phyloP scores from a whole-genome alignment of 2,888 invertebrate genomes.

The Plebejus argus region DNA sequence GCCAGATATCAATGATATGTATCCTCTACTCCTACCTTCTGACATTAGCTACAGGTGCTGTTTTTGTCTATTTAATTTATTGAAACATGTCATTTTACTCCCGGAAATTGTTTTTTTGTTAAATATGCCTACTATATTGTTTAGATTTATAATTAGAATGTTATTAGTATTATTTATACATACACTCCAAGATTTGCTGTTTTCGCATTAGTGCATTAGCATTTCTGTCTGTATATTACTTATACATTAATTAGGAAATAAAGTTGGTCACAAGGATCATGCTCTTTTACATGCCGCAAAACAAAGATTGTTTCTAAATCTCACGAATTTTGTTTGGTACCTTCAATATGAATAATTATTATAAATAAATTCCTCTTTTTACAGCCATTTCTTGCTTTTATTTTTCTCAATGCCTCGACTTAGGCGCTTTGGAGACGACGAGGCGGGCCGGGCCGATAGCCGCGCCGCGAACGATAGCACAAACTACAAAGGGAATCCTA shows the following conservation, averaged over 20 bases:
- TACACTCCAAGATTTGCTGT: slow-evolving; percentile 64
- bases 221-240: slow-evolving; percentile 32
- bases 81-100: slow-evolving; percentile 53
- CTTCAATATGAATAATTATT: slow-evolving; percentile 66
- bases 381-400: slow-evolving; percentile 50
- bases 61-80: slow-evolving; percentile 55
- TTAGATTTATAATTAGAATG: slow-evolving; percentile 71
- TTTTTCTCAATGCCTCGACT: slow-evolving; percentile 29
- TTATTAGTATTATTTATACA: slow-evolving; percentile 79
- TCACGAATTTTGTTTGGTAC: slow-evolving; percentile 65
- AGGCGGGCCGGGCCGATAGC: too few relatives aligned
- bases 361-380: slow-evolving; percentile 79
- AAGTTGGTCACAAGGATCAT: slow-evolving; percentile 57
- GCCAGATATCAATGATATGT: slow-evolving; percentile 47
- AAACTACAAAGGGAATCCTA: too few relatives aligned
- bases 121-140: slow-evolving; percentile 74
- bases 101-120: slow-evolving; percentile 68
- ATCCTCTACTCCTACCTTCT: slow-evolving; percentile 45
- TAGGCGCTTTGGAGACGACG: too few relatives aligned
- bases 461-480: too few relatives aligned
- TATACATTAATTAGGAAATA: slow-evolving; percentile 25
- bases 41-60: slow-evolving; percentile 62
- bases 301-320: slow-evolving; percentile 58
- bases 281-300: slow-evolving; percentile 39
- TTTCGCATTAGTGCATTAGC: slow-evolving; percentile 17